These are phyloP conservation scores for Ophion slaviceki DNA, from an alignment of 2,888 invertebrate genomes.

Conservation along the genomic window DNA sequence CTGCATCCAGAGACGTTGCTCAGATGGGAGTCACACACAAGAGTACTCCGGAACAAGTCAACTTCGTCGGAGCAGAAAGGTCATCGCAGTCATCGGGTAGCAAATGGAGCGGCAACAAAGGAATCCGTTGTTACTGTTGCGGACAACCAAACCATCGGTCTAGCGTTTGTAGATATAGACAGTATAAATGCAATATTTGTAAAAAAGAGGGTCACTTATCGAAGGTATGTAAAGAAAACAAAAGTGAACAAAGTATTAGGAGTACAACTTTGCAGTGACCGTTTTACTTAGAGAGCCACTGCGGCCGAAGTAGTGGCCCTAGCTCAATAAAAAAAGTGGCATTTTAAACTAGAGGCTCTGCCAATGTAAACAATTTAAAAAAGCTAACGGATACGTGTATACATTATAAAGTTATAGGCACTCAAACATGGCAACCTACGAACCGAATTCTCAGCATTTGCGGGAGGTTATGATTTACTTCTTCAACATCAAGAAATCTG, in stretches of 20 bases:
- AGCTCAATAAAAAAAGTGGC: too few relatives aligned
- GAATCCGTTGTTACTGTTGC: constrained; percentile 36
- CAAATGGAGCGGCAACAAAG: background rate
- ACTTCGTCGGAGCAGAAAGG: constrained; percentile 18
- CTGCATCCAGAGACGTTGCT: constrained; percentile 38
- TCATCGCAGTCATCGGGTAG: constrained; percentile 9
- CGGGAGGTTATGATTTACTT: too few relatives aligned
- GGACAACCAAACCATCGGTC: constrained; percentile 13
- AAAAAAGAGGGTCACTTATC: constrained; percentile 42
- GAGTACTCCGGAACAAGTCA: constrained; percentile 10
- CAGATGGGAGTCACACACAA: constrained; percentile 35
- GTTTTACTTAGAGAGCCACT: too few relatives aligned
- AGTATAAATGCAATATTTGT: constrained; percentile 43
- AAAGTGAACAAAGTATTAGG: constrained; percentile 34
- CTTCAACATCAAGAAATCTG: too few relatives aligned
- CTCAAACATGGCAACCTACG: too few relatives aligned
- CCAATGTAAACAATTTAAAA: too few relatives aligned
- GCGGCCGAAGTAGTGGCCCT: too few relatives aligned
- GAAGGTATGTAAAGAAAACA: constrained; percentile 41
- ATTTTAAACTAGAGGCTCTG: too few relatives aligned
- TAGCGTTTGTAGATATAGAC: constrained; percentile 38
- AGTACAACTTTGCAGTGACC: too few relatives aligned
- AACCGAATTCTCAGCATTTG: too few relatives aligned
- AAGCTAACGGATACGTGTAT: too few relatives aligned
- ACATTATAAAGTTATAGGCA: too few relatives aligned